A percentile compares a stretch with the other conserved stretches of the same genome.
These are phyloP conservation scores for Lates calcarifer DNA, from an alignment of 2,113 vertebrate species.

Conservation along the genomic window DNA sequence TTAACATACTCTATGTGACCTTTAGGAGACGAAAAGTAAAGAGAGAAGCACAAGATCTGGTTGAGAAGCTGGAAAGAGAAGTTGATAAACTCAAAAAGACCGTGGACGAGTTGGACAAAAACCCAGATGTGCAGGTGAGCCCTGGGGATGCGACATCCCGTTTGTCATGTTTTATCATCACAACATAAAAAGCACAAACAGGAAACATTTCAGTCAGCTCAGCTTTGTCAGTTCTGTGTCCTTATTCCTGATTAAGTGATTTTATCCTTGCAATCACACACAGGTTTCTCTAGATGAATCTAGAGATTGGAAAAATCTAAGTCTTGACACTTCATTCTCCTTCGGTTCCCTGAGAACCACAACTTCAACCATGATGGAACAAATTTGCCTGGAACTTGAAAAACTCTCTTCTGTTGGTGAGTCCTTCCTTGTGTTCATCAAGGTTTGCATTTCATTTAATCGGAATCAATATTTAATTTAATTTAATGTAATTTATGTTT, in stretches of 20 bases:
- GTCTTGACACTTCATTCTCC: slow-evolving; percentile 37
- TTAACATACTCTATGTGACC: neutral
- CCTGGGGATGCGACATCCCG: neutral
- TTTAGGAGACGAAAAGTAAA: slow-evolving; percentile 48
- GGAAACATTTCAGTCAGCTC: neutral
- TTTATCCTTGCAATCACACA: neutral
- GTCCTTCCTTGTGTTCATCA: accelerated
- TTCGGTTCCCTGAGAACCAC: slow-evolving; percentile 59
- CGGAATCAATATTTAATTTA: neutral
- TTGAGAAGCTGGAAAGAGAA: slow-evolving; percentile 61
- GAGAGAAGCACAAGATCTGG: slow-evolving; percentile 29
- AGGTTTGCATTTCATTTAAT: neutral
- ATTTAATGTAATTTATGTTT: neutral
- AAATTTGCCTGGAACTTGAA: slow-evolving; percentile 64
- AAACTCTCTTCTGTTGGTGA: slow-evolving; percentile 69
- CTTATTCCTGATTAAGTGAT: neutral
- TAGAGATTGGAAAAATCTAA: slow-evolving; percentile 11
- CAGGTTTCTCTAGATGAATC: slow-evolving; percentile 29
- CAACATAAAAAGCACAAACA: neutral
- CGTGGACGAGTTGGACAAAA: slow-evolving; percentile 32
- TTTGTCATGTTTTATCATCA: neutral
- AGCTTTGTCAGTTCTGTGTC: too few relatives aligned
- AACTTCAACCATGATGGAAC: slow-evolving; percentile 45
- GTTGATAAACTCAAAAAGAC: slow-evolving; percentile 43
- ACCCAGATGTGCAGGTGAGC: slow-evolving; percentile 64